Evolutionary conservation across 2,888 invertebrate genomes (phyloP), one percentile per base, ranked within the genome.

Genomic region (Limnephilus lunatus): DNA sequence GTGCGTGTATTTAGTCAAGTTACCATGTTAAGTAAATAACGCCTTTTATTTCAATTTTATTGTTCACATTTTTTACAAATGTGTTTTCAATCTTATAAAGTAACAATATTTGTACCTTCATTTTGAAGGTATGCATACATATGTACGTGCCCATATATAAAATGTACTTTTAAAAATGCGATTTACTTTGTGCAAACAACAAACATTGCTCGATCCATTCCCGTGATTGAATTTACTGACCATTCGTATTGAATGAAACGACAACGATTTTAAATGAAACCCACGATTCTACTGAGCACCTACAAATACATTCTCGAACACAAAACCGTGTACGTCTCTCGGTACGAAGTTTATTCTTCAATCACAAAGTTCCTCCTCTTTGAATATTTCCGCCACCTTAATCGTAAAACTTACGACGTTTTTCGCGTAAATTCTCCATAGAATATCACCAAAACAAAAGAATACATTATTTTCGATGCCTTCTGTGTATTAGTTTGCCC

Each of bases 361-460:
- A 86, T 85, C 85, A 39, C 11, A 44, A 86, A 86, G 86, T 86
- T 86, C 32, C 32, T 86, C n/a, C 35, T 30, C 53, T 86, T 86
- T 86, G 86, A 86, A 86, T 86, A 86, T 86, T 86, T 86, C 86
- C 30, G n/a, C 68, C 25, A 86, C 35, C 44, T 30, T 86, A 44
- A 86, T 44, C 86, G 86, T 86, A 48, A 86, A 86, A 86, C 86
- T 86, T 86, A 35, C 48, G 12, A 39, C n/a, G 85, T 44, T n/a
- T 44, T 44, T 19, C 30, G 86, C 86, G 53, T 86, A 86, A 86
- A 86, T 86, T 86, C 86, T 86, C 86, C 31, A 86, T 48, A 53
- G 86, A 48, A 86, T 86, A 86, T 86, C 53, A 86, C 86, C 86
- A 86, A 86, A 86, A 86, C 86, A 86, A 86, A 86, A 86, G 31